Evolutionary conservation across 2,113 vertebrate genomes (phyloP).

Genomic region (Mormoops blainvillei): DNA sequence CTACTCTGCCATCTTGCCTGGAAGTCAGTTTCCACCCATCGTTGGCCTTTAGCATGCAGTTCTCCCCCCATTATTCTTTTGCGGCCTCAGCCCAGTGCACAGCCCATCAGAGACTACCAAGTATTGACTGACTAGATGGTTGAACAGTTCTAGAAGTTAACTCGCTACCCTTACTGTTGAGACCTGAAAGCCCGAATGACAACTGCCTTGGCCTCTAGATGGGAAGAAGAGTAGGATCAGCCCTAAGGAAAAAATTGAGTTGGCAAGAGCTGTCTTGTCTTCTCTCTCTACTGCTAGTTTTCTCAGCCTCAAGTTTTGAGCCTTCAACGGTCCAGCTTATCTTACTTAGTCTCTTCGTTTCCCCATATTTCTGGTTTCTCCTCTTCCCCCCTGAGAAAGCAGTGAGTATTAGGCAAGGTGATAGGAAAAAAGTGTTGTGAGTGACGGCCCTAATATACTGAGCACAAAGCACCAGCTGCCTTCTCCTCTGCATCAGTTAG

Average conservation of each 20-base stretch:
- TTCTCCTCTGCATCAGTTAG: background rate
- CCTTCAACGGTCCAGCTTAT: background rate
- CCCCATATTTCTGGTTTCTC: background rate
- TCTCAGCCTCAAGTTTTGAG: background rate
- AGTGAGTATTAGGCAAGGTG: background rate
- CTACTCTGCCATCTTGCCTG: background rate
- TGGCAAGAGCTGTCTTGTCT: background rate
- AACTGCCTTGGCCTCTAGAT: background rate
- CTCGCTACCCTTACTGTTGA: background rate
- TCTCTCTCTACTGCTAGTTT: background rate
- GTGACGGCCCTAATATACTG: background rate
- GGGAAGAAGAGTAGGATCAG: background rate
- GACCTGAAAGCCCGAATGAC: background rate
- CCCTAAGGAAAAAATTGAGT: background rate
- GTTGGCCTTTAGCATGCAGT: background rate
- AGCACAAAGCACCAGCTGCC: background rate
- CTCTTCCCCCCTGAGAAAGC: background rate
- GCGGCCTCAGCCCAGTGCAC: background rate
- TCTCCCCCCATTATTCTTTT: background rate
- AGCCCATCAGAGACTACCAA: background rate
- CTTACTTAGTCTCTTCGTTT: background rate
- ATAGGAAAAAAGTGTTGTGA: background rate
- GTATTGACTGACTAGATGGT: background rate
- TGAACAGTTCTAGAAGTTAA: background rate
- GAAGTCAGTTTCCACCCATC: background rate